Evolutionary conservation across 2,888 invertebrate genomes (phyloP), one percentile per base, ranked within the genome.

Genomic region (Scaptomyza parva): DNA sequence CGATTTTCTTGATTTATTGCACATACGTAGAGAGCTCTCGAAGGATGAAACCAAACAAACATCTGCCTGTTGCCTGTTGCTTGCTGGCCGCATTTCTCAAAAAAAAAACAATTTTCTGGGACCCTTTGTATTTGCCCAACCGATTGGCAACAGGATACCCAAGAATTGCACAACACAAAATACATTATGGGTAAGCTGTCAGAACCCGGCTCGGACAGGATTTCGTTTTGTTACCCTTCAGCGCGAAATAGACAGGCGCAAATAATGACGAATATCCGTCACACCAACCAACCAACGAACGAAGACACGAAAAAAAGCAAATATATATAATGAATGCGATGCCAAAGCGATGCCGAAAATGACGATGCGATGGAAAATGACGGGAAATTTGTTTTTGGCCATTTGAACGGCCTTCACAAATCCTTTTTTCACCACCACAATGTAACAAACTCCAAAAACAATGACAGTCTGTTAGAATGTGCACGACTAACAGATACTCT

Each of bases 221-320:
- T n/a, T 20, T 33, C n/a, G 11, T 40, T 18, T 28, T 33, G 40
- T 22, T 48, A 62, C 55, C 41, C 41, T 63, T 44, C 17, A 14
- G 20, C 35, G 12, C 5, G 4, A 37, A 30, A 47, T 40, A 37
- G 35, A 47, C 24, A 40, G 53, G 35, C 22, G 30, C 48, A 48
- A 52, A 33, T 51, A 58, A 65, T 74, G 75, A 67, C 71, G 60
- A 64, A 80, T 77, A 77, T 58, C 54, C 69, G 63, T 71, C 67
- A 51, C 47, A 68, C 51, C 12, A 35, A 14, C n/a, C n/a, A n/a
- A n/a, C n/a, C n/a, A n/a, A n/a, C n/a, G n/a, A n/a, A n/a, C n/a
- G 26, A 11, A 11, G 11, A 28, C 1, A 28, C 1, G 3, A 12
- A 30, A 3, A 30, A 12, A 30, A 0, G 2, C 5, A 33, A 5